Evolutionary conservation across 1,140 invertebrate species (phyloP), one percentile per base, ranked within the genome.

Genomic region (Asobara japonica): DNA sequence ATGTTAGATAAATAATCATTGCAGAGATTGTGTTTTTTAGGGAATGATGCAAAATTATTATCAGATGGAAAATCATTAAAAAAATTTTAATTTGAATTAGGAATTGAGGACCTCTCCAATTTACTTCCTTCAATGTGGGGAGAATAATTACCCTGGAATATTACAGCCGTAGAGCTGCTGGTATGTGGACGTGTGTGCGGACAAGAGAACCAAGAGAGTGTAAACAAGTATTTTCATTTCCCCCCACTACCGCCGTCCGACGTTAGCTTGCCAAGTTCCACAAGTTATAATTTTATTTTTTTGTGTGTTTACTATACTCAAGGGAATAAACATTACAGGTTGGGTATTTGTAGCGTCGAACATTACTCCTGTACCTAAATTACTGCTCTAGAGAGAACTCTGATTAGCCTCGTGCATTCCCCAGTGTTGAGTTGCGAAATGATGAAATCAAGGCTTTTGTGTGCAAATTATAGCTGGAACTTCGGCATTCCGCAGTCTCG

Each of bases 161-260:
- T 56, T 22, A 10, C 22, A 3, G 51, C 8, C 20, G 20, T 56
- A 10, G 13, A 20, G 25, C 22, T 25, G 22, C 11, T 36, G 5
- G 31, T 36, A 56, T 22, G 51, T 18, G 22, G 22, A 27, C 25
- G 22, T 56, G 51, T 56, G 22, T 18, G n/a, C 13, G n/a, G 18
- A 56, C 8, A 22, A 3, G 6, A 22, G 51, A 45, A 45, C n/a
- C 41, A 45, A 45, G 41, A 45, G 51, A 6, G 22, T 56, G 51
- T 56, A 56, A 56, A 56, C 51, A 56, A 56, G 51, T 10, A 56
- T 56, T 56, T 56, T 56, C 51, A 56, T 56, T 56, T 56, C 22
- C 51, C 22, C 20, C 7, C 20, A 10, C 41, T 33, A 33, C 16
- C 1, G 20, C 22, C 10, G 25, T 3, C 51, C 22, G 5, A 1